A percentile compares a stretch with the other conserved stretches of the same genome.
Conservation (phyloP, 2,888 invertebrate genomes). For the Caenorhabditis afra region DNA sequence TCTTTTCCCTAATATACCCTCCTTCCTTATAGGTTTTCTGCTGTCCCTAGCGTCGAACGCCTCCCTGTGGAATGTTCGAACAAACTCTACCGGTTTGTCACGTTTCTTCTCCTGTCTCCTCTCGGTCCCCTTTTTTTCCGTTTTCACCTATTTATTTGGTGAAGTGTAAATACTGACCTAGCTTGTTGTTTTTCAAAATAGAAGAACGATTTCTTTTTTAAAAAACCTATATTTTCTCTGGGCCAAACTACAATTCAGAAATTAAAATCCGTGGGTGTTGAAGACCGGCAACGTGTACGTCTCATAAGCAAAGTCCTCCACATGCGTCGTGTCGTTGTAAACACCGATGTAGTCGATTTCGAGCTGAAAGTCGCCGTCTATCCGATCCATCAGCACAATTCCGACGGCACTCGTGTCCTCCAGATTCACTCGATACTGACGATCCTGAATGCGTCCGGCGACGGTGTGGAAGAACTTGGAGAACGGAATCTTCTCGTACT, state of each 20-base stretch:
- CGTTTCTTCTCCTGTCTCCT: conserved; percentile 24
- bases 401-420: conserved; percentile 89
- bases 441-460: conserved; percentile 78
- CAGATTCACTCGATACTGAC: conserved; percentile 70
- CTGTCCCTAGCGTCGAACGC: conserved; percentile 54
- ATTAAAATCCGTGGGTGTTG: conserved; percentile 71
- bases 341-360: conserved; percentile 95
- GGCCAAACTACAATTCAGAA: not conserved
- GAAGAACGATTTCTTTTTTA: conserved; percentile 22
- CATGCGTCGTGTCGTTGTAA: conserved; percentile 88
- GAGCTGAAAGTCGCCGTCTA: conserved; percentile 89
- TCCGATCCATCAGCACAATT: conserved; percentile 88
- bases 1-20: conserved; percentile 15
- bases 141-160: conserved; percentile 36
- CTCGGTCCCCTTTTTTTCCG: conserved; percentile 24
- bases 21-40: conserved; percentile 39
- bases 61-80: conserved; percentile 23
- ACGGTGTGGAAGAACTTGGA: conserved; percentile 77
- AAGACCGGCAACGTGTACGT: conserved; percentile 85
- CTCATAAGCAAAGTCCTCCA: conserved; percentile 94
- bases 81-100: conserved; percentile 38
- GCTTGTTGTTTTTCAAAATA: conserved; percentile 39
- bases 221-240: conserved; percentile 19
- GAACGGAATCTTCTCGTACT: conserved; percentile 85
- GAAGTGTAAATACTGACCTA: conserved; percentile 50